Evolutionary conservation across 2,888 invertebrate genomes (phyloP).

Genomic region (Dascillus cervinus): DNA sequence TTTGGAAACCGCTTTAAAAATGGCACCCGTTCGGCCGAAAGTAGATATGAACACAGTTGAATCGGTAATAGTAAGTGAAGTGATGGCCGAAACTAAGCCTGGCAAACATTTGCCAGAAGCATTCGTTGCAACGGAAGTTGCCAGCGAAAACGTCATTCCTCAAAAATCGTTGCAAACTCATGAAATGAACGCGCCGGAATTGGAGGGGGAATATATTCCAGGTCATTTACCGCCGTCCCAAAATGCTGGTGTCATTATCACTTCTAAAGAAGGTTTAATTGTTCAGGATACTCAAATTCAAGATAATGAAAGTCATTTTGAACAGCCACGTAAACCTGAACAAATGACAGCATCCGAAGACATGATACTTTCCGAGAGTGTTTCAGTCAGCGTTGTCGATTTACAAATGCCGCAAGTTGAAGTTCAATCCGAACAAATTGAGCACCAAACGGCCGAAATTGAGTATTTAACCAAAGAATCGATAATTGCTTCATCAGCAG

Average conservation of each 20-base stretch:
- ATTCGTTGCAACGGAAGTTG: constrained; percentile 72
- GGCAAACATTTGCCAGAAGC: constrained; percentile 72
- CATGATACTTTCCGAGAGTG: constrained; percentile 45
- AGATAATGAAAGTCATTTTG: constrained; percentile 58
- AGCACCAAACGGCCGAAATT: constrained; percentile 51
- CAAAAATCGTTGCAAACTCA: constrained; percentile 59
- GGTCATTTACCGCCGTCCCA: constrained; percentile 54
- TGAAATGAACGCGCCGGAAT: constrained; percentile 59
- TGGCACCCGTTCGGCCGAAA: constrained; percentile 49
- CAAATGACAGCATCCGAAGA: constrained; percentile 46
- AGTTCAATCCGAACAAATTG: constrained; percentile 41
- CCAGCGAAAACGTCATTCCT: constrained; percentile 55
- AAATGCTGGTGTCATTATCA: constrained; percentile 52
- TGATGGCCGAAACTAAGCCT: constrained; percentile 61
- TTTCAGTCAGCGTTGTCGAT: constrained; percentile 55
- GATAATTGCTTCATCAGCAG: constrained; percentile 50
- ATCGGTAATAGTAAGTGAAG: constrained; percentile 59
- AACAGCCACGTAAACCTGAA: constrained; percentile 38
- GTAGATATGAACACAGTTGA: constrained; percentile 56
- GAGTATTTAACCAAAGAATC: constrained; percentile 56
- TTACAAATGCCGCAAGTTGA: constrained; percentile 58
- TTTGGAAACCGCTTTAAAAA: constrained; percentile 43
- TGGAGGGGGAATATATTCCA: constrained; percentile 55
- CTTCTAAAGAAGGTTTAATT: constrained; percentile 53
- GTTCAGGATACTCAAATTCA: constrained; percentile 50